Conservation (phyloP, 2,113 vertebrate species). For the Phaethon lepturus region DNA sequence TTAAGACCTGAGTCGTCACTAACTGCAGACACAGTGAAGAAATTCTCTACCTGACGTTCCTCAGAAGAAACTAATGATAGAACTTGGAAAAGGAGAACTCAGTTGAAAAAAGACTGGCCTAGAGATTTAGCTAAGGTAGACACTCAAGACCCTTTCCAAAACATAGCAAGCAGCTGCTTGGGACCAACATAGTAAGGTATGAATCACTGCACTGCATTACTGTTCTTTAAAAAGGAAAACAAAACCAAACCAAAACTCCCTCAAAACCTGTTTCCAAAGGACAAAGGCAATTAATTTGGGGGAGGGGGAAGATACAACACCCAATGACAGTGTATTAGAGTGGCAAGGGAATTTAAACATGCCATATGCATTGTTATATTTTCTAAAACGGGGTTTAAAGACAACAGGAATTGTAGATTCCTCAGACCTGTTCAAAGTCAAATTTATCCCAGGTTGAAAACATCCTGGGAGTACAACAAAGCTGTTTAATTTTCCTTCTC, state of each 20-base stretch:
- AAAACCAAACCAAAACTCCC: background rate
- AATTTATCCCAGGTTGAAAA: background rate
- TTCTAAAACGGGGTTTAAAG: background rate
- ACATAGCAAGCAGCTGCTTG: background rate
- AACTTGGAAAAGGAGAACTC: background rate
- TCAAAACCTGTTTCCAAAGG: background rate
- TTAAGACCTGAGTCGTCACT: background rate
- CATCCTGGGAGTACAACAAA: background rate
- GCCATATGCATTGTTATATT: background rate
- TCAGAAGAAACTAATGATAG: background rate
- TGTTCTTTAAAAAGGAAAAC: background rate
- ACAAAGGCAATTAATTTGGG: constrained; percentile 52
- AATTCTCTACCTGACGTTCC: background rate
- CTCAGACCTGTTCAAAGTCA: background rate
- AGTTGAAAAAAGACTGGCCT: background rate
- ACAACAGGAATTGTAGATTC: background rate
- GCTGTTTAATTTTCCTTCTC: background rate
- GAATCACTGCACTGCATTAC: background rate
- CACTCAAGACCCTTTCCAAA: background rate
- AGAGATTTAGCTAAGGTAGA: background rate
- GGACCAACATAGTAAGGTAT: background rate
- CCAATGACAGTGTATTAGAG: background rate
- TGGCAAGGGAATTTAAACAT: constrained; percentile 16
- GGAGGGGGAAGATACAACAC: background rate
- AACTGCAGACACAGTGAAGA: background rate